These are phyloP conservation scores for Coturnix japonica DNA, from an alignment of 2,113 vertebrate species.

Conservation along the genomic window DNA sequence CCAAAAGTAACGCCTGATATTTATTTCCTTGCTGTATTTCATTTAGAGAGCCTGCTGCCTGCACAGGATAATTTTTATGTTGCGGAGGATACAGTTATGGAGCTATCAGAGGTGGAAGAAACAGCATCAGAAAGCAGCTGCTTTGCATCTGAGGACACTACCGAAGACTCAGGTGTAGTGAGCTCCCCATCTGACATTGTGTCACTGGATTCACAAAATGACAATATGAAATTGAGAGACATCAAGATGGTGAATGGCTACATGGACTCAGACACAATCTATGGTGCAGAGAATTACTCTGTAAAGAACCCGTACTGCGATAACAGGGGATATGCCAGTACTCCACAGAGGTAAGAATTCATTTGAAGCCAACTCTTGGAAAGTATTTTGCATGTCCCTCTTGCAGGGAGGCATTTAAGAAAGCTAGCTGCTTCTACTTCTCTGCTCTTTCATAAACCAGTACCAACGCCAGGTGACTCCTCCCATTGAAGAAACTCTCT, in stretches of 20 bases:
- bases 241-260: conserved; percentile 69
- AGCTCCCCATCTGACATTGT: conserved; percentile 84
- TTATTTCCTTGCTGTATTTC: conserved; percentile 33
- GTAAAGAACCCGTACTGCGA: conserved; percentile 62
- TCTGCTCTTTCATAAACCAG: conserved; percentile 41
- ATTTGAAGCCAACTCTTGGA: not conserved
- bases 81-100: conserved; percentile 52
- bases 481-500: conserved; percentile 24
- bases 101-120: conserved; percentile 79
- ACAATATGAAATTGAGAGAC: conserved; percentile 71
- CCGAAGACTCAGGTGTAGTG: conserved; percentile 84
- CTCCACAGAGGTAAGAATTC: conserved; percentile 61
- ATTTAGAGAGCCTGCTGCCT: conserved; percentile 81
- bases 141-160: conserved; percentile 86
- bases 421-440: not conserved
- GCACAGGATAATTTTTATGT: conserved; percentile 39
- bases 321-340: conserved; percentile 70
- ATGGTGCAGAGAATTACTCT: not conserved
- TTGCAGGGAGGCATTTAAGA: conserved; percentile 18
- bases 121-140: conserved; percentile 86
- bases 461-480: conserved; percentile 49
- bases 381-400: not conserved
- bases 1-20: too few relatives aligned
- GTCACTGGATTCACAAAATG: conserved; percentile 84
- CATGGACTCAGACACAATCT: not conserved